Percentiles rank a stretch among this genome's conserved stretches.
These are phyloP conservation scores for Gnatocerus cornutus DNA, from an alignment of 2,888 invertebrate species.

Conservation along the genomic window DNA sequence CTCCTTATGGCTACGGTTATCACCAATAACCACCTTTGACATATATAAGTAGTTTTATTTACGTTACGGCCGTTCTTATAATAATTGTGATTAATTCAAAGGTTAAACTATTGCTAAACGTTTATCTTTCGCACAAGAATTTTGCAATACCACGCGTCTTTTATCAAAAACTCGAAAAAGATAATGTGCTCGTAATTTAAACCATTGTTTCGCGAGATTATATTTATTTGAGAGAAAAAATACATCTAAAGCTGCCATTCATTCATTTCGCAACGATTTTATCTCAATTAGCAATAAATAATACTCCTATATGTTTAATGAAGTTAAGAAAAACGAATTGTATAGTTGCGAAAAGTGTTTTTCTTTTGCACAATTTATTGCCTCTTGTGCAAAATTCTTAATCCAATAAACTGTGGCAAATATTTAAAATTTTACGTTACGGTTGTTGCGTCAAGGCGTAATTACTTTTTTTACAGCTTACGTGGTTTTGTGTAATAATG, in stretches of 20 bases:
- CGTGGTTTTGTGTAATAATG: conserved; percentile 13
- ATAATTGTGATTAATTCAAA: conserved; percentile 49
- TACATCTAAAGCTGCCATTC: conserved; percentile 18
- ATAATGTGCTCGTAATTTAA: conserved; percentile 40
- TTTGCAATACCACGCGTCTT: conserved; percentile 50
- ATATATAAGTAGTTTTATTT: conserved; percentile 45
- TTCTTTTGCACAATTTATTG: conserved; percentile 32
- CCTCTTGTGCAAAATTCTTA: conserved; percentile 36
- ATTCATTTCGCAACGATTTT: conserved; percentile 31
- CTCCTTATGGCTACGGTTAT: conserved; percentile 41
- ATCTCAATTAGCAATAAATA: conserved; percentile 15
- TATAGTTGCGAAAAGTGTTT: conserved; percentile 14
- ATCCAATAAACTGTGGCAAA: conserved; percentile 39
- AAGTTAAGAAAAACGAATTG: neutral
- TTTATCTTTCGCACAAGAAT: conserved; percentile 47
- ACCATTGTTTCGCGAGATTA: conserved; percentile 43
- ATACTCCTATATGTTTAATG: conserved; percentile 3
- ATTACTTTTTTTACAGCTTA: conserved; percentile 29
- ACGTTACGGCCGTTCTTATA: conserved; percentile 42
- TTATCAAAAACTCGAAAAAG: conserved; percentile 44
- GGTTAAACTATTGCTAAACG: conserved; percentile 47
- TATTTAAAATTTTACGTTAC: conserved; percentile 34
- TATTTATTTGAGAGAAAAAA: conserved; percentile 37
- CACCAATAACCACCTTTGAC: conserved; percentile 46
- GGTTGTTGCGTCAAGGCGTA: conserved; percentile 29